Evolutionary conservation across 1,140 invertebrate species (phyloP).

Genomic region (Drosophila nasuta): DNA sequence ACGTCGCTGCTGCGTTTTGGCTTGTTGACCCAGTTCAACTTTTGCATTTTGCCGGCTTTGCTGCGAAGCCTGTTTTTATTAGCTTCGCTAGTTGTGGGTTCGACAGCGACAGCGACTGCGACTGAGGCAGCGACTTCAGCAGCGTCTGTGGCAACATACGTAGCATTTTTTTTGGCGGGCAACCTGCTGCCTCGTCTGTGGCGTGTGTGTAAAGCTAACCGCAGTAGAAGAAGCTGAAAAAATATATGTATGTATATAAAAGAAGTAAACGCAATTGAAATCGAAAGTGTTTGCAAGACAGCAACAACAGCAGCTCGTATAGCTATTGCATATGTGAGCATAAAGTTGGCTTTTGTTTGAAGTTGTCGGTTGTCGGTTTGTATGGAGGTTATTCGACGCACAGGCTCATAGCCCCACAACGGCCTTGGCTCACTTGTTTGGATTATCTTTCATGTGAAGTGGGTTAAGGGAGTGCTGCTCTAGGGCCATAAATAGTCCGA

Average conservation of each 20-base stretch:
- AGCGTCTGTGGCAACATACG: constrained; percentile 16
- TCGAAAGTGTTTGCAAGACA: constrained; percentile 70
- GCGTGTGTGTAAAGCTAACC: constrained; percentile 25
- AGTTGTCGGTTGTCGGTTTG: constrained; percentile 12
- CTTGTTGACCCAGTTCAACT: constrained; percentile 84
- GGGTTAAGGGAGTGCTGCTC: constrained; percentile 32
- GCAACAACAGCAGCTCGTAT: constrained; percentile 24
- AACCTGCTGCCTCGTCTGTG: constrained; percentile 30
- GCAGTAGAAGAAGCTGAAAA: constrained; percentile 25
- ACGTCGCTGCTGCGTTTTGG: constrained; percentile 66
- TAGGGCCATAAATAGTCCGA: constrained; percentile 21
- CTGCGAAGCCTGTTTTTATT: constrained; percentile 77
- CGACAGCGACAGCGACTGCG: constrained; percentile 28
- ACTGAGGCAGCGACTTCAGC: constrained; percentile 6
- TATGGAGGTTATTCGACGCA: constrained; percentile 37
- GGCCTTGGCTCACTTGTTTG: constrained; percentile 51
- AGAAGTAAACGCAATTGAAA: constrained; percentile 76
- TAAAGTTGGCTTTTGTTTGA: constrained; percentile 30
- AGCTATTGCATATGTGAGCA: constrained; percentile 36
- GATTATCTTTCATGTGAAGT: constrained; percentile 39
- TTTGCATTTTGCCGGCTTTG: constrained; percentile 82
- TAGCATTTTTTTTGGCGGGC: constrained; percentile 66
- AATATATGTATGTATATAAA: constrained; percentile 26
- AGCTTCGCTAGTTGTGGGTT: constrained; percentile 64
- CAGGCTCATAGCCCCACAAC: constrained; percentile 39